Conservation (phyloP, 2,113 vertebrate species). For the Erinaceus europaeus region DNA sequence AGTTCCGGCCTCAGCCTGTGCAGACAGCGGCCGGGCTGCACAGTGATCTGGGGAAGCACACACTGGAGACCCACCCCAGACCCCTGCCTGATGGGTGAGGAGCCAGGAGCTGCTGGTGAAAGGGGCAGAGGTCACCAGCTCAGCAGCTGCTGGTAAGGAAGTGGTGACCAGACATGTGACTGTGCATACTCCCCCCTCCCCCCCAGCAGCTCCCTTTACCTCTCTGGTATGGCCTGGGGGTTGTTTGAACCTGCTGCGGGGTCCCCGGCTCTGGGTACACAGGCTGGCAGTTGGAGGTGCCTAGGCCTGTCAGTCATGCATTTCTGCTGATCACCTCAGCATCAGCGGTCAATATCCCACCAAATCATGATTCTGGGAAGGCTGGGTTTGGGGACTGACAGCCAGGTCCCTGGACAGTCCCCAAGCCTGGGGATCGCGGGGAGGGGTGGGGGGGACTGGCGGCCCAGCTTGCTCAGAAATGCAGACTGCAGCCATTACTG, state of each 20-base stretch:
- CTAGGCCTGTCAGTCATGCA: background rate
- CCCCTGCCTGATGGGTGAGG: background rate
- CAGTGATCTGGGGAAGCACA: too few relatives aligned
- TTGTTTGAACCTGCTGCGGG: too few relatives aligned
- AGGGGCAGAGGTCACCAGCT: background rate
- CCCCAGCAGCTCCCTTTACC: too few relatives aligned
- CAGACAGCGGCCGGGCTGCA: background rate
- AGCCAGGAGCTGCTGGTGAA: background rate
- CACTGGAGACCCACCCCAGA: background rate
- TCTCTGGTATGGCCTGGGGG: too few relatives aligned
- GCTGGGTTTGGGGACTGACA: background rate
- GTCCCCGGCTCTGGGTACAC: too few relatives aligned
- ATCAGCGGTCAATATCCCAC: background rate
- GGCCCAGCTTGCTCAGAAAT: background rate
- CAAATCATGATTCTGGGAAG: background rate
- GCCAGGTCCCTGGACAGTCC: too few relatives aligned
- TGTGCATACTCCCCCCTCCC: background rate
- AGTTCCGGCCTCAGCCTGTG: background rate
- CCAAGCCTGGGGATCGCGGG: too few relatives aligned
- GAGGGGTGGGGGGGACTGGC: background rate
- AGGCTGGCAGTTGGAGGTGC: background rate
- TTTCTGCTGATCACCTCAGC: background rate
- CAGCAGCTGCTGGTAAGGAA: background rate
- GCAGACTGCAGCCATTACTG: constrained; percentile 65
- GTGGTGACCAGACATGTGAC: background rate